phyloP scores from a whole-genome alignment of 2,888 invertebrate species.

The Nomada ruficornis region DNA sequence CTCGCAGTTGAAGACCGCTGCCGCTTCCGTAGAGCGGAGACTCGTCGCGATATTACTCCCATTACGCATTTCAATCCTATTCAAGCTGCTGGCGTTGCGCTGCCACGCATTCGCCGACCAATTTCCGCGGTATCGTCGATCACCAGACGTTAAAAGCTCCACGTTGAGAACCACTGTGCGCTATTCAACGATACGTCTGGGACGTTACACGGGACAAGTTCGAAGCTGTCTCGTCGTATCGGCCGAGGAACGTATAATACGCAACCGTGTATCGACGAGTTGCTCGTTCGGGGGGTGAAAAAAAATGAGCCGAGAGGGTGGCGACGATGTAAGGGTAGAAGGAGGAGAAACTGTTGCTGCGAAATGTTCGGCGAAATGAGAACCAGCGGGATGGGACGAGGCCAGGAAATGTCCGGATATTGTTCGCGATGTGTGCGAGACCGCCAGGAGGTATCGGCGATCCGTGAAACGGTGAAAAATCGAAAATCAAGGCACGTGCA shows the following conservation, averaged over 20 bases:
- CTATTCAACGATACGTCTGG: constrained; percentile 40
- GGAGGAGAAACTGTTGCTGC: not conserved
- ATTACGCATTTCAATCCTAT: constrained; percentile 33
- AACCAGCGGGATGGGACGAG: constrained; percentile 18
- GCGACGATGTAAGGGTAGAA: not conserved
- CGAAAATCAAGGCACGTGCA: constrained; percentile 53
- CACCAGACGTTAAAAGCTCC: not conserved
- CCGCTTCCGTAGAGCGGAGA: constrained; percentile 27
- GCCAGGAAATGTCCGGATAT: constrained; percentile 57
- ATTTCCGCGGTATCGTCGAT: constrained; percentile 9
- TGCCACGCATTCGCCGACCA: not conserved
- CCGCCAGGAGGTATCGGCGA: constrained; percentile 55
- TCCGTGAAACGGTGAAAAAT: constrained; percentile 57
- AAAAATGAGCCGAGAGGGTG: not conserved
- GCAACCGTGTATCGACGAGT: constrained; percentile 37
- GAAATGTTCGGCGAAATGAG: constrained; percentile 6
- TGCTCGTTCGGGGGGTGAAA: not conserved
- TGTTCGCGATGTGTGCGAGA: constrained; percentile 55
- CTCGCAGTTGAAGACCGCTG: constrained; percentile 54
- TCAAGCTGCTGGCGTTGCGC: not conserved
- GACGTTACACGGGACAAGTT: constrained; percentile 62
- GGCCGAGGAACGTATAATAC: constrained; percentile 26
- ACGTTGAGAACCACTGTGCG: constrained; percentile 29
- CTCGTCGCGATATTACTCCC: constrained; percentile 33
- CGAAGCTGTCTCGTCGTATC: constrained; percentile 49